Base-by-base conservation (phyloP, 2,797 vertebrate species). In the Myotis daubentonii region DNA sequence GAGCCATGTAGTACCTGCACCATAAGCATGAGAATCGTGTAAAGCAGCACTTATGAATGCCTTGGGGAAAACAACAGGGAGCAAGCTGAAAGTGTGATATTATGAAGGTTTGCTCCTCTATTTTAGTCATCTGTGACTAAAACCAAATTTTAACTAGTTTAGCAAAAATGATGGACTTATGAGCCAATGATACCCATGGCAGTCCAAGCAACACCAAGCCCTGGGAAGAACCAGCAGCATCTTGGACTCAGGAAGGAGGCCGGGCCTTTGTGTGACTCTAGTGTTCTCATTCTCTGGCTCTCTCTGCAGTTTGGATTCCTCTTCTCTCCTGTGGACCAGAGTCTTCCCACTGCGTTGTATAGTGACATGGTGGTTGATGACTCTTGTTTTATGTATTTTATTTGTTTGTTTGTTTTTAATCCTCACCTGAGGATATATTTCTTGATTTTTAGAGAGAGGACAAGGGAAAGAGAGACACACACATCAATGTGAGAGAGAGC, bases 291-390 rank as follows among this genome's bases (percentile, higher is more conserved):
- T 36, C 17, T 68, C 28, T 30, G 41, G 1, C 2, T 60, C 13
- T 25, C 15, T 74, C 20, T 60, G 28, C 7, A 76, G 30, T 6
- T 20, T 20, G 7, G 4, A 28, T 33, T 49, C 5, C 12, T 76
- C 41, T 75, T 62, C 22, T 72, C 25, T 65, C 15, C 23, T 47
- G 20, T 11, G 0, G 30, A 25, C 47, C 19, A 20, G 22, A 4
- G 0, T 53, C 33, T 44, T 28, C 33, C 30, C 1, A 38, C 5
- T 22, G 19, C 10, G 6, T 16, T 86, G 8, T 5, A 0, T 17
- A n/a, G 44, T 30, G 8, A 38, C 9, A 15, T 44, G 44, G 12
- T 36, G 16, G 15, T 53, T 13, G 47, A 49, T 7, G 16, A 12
- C 75, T 55, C 22, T 38, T 19, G 23, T 16, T 78, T 23, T 38